Evolutionary conservation across 2,888 invertebrate genomes (phyloP).

Genomic region (Gibbula magus): DNA sequence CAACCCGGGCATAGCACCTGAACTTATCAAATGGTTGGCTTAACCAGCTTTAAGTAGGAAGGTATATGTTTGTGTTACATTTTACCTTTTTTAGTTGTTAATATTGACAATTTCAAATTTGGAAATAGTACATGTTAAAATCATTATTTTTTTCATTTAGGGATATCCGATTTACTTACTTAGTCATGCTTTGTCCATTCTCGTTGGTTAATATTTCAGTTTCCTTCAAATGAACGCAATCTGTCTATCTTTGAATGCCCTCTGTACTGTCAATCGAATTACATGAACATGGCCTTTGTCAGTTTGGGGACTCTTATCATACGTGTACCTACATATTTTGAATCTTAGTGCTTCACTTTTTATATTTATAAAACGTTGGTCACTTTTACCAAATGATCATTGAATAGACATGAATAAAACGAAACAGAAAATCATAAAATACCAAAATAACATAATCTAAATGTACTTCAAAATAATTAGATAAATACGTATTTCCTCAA

Average conservation of each 20-base stretch:
- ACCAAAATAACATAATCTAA: too few relatives aligned
- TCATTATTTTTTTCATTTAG: background rate
- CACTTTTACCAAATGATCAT: too few relatives aligned
- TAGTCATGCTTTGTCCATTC: background rate
- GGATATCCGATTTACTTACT: background rate
- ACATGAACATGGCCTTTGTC: too few relatives aligned
- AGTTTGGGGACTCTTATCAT: too few relatives aligned
- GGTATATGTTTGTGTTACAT: background rate
- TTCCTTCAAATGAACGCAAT: background rate
- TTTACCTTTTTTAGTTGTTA: background rate
- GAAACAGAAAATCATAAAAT: too few relatives aligned
- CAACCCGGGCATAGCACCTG: background rate
- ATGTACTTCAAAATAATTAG: too few relatives aligned
- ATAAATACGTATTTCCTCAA: too few relatives aligned
- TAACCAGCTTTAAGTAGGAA: background rate
- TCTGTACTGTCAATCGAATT: background rate
- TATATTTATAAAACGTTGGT: too few relatives aligned
- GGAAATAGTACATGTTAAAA: background rate
- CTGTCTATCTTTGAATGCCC: slow-evolving; percentile 7
- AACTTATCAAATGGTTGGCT: background rate
- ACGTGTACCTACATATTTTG: too few relatives aligned
- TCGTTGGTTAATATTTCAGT: background rate
- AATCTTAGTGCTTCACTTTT: too few relatives aligned
- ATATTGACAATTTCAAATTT: background rate
- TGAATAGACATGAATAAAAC: too few relatives aligned